phyloP scores from a whole-genome alignment of 2,113 vertebrate species.

The Jaculus jaculus region DNA sequence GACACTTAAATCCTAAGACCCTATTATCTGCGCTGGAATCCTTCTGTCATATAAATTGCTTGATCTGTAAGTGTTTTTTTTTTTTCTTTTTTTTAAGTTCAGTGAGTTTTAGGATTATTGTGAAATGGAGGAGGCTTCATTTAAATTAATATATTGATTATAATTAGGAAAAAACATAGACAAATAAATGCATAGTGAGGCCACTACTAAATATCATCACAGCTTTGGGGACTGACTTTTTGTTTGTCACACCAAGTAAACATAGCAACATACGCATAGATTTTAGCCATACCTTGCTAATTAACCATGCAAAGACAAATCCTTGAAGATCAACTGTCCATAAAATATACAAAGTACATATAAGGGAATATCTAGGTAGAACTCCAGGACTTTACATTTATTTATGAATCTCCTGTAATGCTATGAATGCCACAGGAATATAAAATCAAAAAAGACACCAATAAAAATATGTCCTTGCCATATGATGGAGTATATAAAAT shows the following conservation, averaged over 20 bases:
- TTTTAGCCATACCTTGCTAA: not conserved
- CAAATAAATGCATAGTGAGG: not conserved
- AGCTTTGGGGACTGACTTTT: not conserved
- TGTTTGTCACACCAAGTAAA: constrained; percentile 40
- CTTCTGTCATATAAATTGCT: not conserved
- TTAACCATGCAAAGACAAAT: constrained; percentile 6
- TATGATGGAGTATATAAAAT: not conserved
- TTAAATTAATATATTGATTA: constrained; percentile 33
- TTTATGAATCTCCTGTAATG: not conserved
- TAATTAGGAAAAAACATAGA: not conserved
- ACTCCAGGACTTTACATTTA: not conserved
- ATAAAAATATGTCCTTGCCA: not conserved
- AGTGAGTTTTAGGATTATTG: not conserved
- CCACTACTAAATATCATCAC: not conserved
- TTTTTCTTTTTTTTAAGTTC: not conserved
- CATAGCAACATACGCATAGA: not conserved
- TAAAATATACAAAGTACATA: not conserved
- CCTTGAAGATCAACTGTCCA: not conserved
- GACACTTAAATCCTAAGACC: not conserved
- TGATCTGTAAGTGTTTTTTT: not conserved
- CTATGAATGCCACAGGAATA: not conserved
- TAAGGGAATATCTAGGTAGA: not conserved
- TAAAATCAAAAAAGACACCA: not conserved
- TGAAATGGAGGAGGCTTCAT: not conserved
- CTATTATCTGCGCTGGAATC: not conserved